Evolutionary conservation across 1,140 invertebrate genomes (phyloP), one percentile per base, ranked within the genome.

Genomic region (Rhopalosiphum padi): DNA sequence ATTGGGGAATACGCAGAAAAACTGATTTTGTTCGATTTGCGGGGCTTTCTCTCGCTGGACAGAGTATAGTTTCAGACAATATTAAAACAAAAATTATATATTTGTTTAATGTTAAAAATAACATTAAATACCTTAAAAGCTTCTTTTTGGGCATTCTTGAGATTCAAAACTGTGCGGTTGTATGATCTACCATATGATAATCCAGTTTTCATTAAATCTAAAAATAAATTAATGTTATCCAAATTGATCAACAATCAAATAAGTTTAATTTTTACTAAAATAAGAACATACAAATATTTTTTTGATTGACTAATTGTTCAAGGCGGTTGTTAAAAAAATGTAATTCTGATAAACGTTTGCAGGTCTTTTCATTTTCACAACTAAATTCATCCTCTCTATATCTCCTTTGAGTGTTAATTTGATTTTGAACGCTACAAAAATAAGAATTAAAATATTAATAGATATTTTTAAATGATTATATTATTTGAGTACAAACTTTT

Each of bases 81-180:
- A 77, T 6, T n/a, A 77, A 30, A n/a, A 77, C 30, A 77, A 6
- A 1, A 35, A 35, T 35, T 77, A 5, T 77, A 35, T 35, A 82
- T 82, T 82, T 82, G 8, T 37, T 22, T 83, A 37, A 37, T 37
- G 22, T 41, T 55, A 43, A 68, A n/a, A 89, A 25, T 8, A 46
- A 68, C 6, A 77, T 2, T 90, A 90, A 55, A 68, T 91, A 91
- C 90, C 60, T 91, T 91, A n/a, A 77, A 91, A 46, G 90, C 90
- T 91, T 91, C 55, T 91, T 82, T 91, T 91, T 77, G 60, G 43
- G 55, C 90, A 91, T 91, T 91, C 48, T 82, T 91, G 18, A 91
- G 60, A 68, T 91, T 91, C 23, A 77, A 68, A 91, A 91, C 90
- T n/a, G 60, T 91, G 82, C 90, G 90, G 46, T 91, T 91, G 60